Evolutionary conservation across 2,113 vertebrate species (phyloP).

Genomic region (Myocastor coypus): DNA sequence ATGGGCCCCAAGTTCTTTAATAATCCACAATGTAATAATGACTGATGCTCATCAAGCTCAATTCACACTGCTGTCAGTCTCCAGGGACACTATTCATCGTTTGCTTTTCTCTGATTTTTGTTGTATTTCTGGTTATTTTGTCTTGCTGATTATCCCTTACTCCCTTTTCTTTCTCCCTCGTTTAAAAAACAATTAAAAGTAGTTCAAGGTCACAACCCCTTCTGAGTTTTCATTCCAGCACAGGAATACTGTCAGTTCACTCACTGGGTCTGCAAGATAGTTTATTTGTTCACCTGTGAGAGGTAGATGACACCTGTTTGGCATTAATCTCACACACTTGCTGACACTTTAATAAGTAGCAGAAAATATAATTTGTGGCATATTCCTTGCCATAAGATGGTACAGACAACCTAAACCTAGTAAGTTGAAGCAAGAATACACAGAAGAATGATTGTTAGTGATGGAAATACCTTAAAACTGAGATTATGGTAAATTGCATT

Average conservation of each 20-base stretch:
- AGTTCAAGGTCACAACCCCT: constrained; percentile 29
- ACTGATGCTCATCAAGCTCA: neutral
- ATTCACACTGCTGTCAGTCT: neutral
- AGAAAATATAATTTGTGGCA: constrained; percentile 39
- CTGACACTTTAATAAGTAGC: constrained; percentile 65
- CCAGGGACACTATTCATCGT: neutral
- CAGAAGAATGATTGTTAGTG: constrained; percentile 28
- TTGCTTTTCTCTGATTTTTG: neutral
- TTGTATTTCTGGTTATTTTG: constrained; percentile 11
- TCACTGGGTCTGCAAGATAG: constrained; percentile 19
- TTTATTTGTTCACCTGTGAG: constrained; percentile 63
- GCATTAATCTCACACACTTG: constrained; percentile 66
- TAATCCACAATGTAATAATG: neutral
- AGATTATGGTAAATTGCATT: constrained; percentile 18
- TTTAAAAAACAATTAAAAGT: constrained; percentile 48
- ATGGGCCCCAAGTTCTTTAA: constrained; percentile 29
- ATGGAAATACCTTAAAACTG: constrained; percentile 38
- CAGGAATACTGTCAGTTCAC: neutral
- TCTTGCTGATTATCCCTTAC: neutral
- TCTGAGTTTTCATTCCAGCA: neutral
- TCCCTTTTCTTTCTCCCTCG: neutral
- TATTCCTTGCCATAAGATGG: neutral
- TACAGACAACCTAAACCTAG: neutral
- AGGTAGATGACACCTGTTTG: constrained; percentile 63
- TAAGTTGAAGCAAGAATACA: neutral